Percentiles rank a stretch among this genome's conserved stretches.
Conservation (phyloP, 1,140 invertebrate species). For the Lanistes nyassanus region DNA sequence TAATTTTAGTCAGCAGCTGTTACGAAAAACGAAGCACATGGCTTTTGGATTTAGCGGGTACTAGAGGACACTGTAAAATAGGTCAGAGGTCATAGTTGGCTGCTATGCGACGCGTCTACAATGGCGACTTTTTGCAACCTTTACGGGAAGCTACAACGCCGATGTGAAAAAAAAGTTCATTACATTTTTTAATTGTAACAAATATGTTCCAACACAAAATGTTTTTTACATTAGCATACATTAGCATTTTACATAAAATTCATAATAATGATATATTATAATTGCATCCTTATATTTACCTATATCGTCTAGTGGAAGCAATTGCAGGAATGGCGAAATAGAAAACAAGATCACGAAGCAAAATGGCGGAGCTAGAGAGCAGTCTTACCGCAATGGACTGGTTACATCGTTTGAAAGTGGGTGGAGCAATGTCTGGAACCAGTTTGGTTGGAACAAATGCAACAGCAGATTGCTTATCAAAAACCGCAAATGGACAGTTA, state of each 20-base stretch:
- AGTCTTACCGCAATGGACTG: conserved; percentile 73
- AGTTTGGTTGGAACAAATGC: conserved; percentile 45
- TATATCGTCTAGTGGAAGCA: not conserved
- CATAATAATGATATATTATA: not conserved
- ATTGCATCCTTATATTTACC: not conserved
- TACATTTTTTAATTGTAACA: not conserved
- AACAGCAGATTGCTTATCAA: conserved; percentile 43
- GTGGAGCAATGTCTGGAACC: conserved; percentile 60
- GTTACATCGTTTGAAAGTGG: conserved; percentile 69
- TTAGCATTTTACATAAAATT: not conserved
- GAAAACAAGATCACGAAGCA: conserved; percentile 39
- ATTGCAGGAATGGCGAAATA: not conserved
- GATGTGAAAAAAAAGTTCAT: conserved; percentile 25
- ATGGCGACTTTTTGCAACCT: conserved; percentile 40
- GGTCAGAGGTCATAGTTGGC: conserved; percentile 47
- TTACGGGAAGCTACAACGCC: conserved; percentile 27
- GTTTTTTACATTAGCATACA: not conserved
- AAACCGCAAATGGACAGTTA: conserved; percentile 48
- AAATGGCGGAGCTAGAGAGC: conserved; percentile 68
- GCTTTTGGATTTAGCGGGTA: conserved; percentile 4
- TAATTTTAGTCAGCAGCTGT: too few relatives aligned
- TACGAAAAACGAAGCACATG: too few relatives aligned
- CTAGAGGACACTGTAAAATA: conserved; percentile 22
- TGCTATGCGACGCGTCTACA: conserved; percentile 53
- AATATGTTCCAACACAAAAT: not conserved